These are phyloP conservation scores for Vulpes lagopus DNA, from an alignment of 2,113 vertebrate species.

Conservation along the genomic window DNA sequence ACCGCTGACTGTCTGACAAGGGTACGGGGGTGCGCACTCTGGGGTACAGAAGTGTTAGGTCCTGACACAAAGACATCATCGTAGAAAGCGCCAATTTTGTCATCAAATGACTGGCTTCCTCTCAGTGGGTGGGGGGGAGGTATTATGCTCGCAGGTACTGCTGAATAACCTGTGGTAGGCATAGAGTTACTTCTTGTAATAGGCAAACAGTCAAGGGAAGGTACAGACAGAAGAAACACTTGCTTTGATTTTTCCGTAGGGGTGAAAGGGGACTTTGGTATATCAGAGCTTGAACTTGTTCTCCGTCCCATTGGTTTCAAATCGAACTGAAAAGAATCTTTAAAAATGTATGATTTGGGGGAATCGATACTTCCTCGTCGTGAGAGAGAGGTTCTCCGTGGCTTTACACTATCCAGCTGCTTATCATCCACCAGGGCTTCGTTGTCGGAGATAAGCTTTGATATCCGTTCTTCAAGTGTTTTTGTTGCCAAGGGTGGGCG, in stretches of 20 bases:
- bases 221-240: slow-evolving; percentile 97
- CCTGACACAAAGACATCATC: slow-evolving; percentile 97
- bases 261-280: slow-evolving; percentile 98
- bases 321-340: slow-evolving; percentile 99
- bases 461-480: slow-evolving; percentile 96
- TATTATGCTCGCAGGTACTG: slow-evolving; percentile 91
- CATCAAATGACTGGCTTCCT: slow-evolving; percentile 98
- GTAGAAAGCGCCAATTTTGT: slow-evolving; percentile 94
- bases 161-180: slow-evolving; percentile 96
- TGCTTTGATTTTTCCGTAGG: slow-evolving; percentile 98
- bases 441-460: slow-evolving; percentile 98
- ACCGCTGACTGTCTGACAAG: slow-evolving; percentile 96
- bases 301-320: slow-evolving; percentile 96
- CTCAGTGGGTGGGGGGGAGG: slow-evolving; percentile 93
- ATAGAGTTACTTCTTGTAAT: slow-evolving; percentile 99
- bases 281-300: slow-evolving; percentile 98
- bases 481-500: slow-evolving; percentile 95
- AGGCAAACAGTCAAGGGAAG: slow-evolving; percentile 97
- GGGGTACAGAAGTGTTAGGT: slow-evolving; percentile 91
- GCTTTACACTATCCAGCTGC: slow-evolving; percentile 98
- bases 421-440: slow-evolving; percentile 98
- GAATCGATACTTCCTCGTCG: slow-evolving; percentile 98
- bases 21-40: slow-evolving; percentile 92
- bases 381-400: slow-evolving; percentile 97
- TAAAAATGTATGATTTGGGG: slow-evolving; percentile 99